Evolutionary conservation across 2,797 vertebrate genomes (phyloP).

Genomic region (Aplochiton taeniatus): DNA sequence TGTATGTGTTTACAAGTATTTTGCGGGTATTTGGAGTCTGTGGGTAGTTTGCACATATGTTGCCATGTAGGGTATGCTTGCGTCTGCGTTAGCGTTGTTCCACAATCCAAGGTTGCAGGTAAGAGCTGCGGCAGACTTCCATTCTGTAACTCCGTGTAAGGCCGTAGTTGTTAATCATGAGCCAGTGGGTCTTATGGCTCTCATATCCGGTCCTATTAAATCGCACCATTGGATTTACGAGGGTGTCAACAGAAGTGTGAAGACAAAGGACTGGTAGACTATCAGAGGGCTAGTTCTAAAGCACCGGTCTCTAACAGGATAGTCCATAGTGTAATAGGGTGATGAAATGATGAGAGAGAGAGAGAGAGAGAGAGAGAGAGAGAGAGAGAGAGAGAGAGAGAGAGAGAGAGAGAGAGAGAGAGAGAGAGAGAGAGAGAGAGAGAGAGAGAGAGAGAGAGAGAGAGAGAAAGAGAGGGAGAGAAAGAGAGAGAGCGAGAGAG

Average conservation of each 20-base stretch:
- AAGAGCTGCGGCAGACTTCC: too few relatives aligned
- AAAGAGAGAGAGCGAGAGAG: neutral
- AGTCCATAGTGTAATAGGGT: neutral
- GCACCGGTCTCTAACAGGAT: neutral
- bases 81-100: neutral
- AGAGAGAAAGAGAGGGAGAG: slow-evolving; percentile 3
- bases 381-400: neutral
- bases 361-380: neutral
- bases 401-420: slow-evolving; percentile 2
- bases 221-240: slow-evolving; percentile 17
- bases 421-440: slow-evolving; percentile 11
- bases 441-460: neutral
- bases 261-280: neutral
- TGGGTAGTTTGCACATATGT: neutral
- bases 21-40: neutral
- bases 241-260: neutral
- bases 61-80: neutral
- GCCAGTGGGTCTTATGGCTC: slow-evolving; percentile 15
- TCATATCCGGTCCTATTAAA: neutral
- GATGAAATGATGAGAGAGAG: neutral
- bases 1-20: neutral
- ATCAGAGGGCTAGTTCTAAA: neutral
- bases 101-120: too few relatives aligned
- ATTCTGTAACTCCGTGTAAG: too few relatives aligned
- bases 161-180: slow-evolving; percentile 30